Base-by-base conservation (phyloP, 2,888 invertebrate genomes). In the Liposcelis brunnea region DNA sequence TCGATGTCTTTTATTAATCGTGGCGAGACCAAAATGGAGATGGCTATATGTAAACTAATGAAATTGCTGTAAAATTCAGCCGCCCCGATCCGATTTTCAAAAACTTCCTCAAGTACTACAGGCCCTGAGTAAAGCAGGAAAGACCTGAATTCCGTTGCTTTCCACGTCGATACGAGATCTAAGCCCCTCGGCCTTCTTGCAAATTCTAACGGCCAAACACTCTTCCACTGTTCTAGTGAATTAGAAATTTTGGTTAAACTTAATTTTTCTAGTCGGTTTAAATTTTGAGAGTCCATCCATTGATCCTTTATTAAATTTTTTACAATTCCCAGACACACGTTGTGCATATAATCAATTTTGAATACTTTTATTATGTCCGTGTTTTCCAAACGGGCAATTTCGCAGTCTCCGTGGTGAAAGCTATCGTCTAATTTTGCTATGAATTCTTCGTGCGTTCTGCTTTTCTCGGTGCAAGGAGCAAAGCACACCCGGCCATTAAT, bases 91-190 rank as follows among this genome's bases (percentile, higher is more conserved):
- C 26, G 26, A 26, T 26, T 26, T 14, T 47, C 37, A 15, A 47
- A 43, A 43, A 52, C 43, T 32, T 47, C 49, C 42, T 48, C 38
- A 5, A 57, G 48, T 14, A 55, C 47, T 21, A 51, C 48, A 10
- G 53, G 51, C 10, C 56, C 57, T 15, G 54, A 49, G 40, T 56
- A 56, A 18, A 55, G 38, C n/a, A 55, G 44, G 14, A 56, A 49
- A 40, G 52, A 51, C 31, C 55, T 47, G 11, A 54, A 51, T 47
- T 57, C 54, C 15, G 56, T 55, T 1, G 53, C 54, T 45, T 55
- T 55, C 26, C 49, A 55, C 11, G 43, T 15, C 31, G 47, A 46
- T 21, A 47, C 51, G 21, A 50, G 46, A 26, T 47, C 34, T 12
- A 55, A 37, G 14, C 44, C 18, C 36, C 52, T 19, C 11, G 54